phyloP scores from a whole-genome alignment of 2,888 invertebrate species.

The Danaus chrysippus region DNA sequence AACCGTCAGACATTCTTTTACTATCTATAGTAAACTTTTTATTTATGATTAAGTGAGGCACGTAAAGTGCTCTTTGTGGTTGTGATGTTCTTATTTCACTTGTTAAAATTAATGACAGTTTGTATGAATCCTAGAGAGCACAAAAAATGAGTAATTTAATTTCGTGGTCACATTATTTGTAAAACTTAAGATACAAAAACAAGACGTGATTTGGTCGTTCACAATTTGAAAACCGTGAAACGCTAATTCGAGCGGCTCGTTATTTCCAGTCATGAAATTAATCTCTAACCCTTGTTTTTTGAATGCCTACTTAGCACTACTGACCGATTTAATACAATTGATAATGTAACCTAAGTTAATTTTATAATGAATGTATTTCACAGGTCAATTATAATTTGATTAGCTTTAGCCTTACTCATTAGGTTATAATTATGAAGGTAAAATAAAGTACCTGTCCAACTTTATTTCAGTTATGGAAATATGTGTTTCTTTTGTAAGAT shows the following conservation, averaged over 20 bases:
- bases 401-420: no score
- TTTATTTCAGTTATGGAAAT: no score
- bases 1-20: no score
- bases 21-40: no score
- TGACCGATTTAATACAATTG: slow-evolving; percentile 32
- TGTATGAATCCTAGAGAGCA: background rate
- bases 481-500: no score
- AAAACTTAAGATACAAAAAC: slow-evolving; percentile 23
- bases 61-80: no score
- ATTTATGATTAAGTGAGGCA: no score
- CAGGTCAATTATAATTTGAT: no score
- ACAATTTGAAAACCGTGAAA: slow-evolving; percentile 54
- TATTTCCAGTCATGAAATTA: slow-evolving; percentile 52
- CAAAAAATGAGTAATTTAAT: background rate
- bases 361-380: slow-evolving; percentile 18
- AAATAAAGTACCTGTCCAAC: no score
- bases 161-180: slow-evolving; percentile 2
- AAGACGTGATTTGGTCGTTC: slow-evolving; percentile 57
- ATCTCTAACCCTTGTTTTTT: slow-evolving; percentile 40
- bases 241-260: slow-evolving; percentile 56
- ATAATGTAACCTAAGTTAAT: slow-evolving; percentile 25
- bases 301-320: slow-evolving; percentile 33
- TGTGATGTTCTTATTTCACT: no score
- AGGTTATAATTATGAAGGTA: no score
- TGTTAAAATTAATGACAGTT: no score